Evolutionary conservation across 2,113 vertebrate genomes (phyloP), one percentile per base, ranked within the genome.

Genomic region (Hippocampus guttulatus): DNA sequence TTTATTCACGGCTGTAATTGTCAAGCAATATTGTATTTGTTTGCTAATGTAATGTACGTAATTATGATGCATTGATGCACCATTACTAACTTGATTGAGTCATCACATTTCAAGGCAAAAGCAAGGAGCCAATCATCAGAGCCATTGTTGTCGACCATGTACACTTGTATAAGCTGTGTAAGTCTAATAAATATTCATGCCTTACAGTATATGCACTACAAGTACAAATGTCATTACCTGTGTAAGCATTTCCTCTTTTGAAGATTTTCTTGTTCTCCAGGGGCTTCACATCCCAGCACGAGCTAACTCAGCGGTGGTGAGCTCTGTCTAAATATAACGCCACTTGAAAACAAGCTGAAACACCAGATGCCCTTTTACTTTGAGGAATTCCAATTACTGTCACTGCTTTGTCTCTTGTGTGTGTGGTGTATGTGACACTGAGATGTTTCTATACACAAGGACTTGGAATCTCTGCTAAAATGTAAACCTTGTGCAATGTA

Each of bases 371-470:
- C 76, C 80, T 83, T 85, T 87, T 83, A 85, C 89, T 90, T 89
- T 91, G 85, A 91, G 89, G 82, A 90, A 89, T 87, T 90, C 87
- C 85, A 90, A 92, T 91, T 92, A 89, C 86, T 89, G 87, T 90
- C 84, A 84, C 69, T 74, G 71, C 73, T 79, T 87, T 69, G 65
- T 57, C 41, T 20, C 51, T 41, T 27, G 67, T 64, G 67, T 74
- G 69, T 76, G 71, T 72, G 21, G 33, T 63, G 38, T 73, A 67
- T 67, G 66, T 71, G 73, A 72, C 74, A 73, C 72, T 68, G 63
- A 78, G 74, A 25, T 80, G 52, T 74, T 60, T 75, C 38, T 79
- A 47, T 58, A 23, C 51, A 65, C 58, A 73, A 47, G 64, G 64
- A 27, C 43, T 45, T 23, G n/a, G 63, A 23, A 25, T 57, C 62